Conservation (phyloP, 2,888 invertebrate species). For the Archaeoteleia sp. region DNA sequence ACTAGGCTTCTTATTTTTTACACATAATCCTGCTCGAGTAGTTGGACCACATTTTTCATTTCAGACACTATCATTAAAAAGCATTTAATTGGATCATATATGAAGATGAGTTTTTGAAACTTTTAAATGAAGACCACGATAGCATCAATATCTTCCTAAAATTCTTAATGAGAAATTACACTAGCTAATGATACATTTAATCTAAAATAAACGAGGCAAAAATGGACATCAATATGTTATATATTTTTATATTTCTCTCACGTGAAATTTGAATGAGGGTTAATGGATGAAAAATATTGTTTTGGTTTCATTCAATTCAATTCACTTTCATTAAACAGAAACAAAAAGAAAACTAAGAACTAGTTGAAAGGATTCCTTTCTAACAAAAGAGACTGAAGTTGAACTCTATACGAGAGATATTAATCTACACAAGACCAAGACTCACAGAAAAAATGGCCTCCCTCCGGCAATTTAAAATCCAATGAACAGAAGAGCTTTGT, state of each 20-base stretch:
- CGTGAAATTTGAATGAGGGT: too few relatives aligned
- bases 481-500: slow-evolving; percentile 55
- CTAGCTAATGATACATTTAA: background rate
- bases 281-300: too few relatives aligned
- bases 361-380: slow-evolving; percentile 40
- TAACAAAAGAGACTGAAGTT: slow-evolving; percentile 46
- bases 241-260: too few relatives aligned
- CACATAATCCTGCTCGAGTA: background rate
- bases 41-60: background rate
- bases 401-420: slow-evolving; percentile 56
- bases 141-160: too few relatives aligned
- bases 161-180: too few relatives aligned
- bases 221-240: too few relatives aligned
- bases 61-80: too few relatives aligned
- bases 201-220: too few relatives aligned
- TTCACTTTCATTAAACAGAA: slow-evolving; percentile 1
- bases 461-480: slow-evolving; percentile 51
- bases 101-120: too few relatives aligned
- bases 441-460: slow-evolving; percentile 51
- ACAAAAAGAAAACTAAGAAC: slow-evolving; percentile 4
- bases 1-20: background rate
- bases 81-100: too few relatives aligned
- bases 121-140: too few relatives aligned
- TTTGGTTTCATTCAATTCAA: too few relatives aligned
- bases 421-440: slow-evolving; percentile 51